Evolutionary conservation across 2,797 vertebrate genomes (phyloP), one percentile per base, ranked within the genome.

Genomic region (Coccyzus lansbergi): DNA sequence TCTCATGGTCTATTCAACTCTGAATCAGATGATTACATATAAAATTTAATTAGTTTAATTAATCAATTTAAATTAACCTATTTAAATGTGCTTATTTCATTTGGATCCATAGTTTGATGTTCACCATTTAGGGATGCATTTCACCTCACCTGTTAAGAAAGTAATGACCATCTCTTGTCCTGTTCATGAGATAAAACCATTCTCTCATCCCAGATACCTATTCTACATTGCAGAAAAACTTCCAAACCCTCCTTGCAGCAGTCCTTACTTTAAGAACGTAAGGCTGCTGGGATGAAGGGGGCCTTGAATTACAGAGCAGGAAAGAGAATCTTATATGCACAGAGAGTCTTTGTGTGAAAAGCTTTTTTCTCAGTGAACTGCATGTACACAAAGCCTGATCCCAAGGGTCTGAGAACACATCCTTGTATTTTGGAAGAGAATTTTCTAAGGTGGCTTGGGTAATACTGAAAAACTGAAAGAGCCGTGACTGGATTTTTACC

Each of bases 151-250:
- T 10, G 56, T 53, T 42, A 38, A 69, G 31, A 2, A 38, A 79
- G 33, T 28, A 1, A 2, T 15, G 16, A 53, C 10, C 10, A 48
- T 42, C 12, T 68, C 12, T 48, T 22, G 17, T 12, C 29, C 46
- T 4, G 0, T 29, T 62, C 4, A 1, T 34, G 55, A 68, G n/a
- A 68, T 8, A n/a, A 7, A 71, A 17, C 5, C 4, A 6, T 58
- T 60, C 12, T 51, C 19, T 29, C 18, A 14, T 4, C 9, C 29
- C 18, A 71, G 46, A 44, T 19, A 36, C 3, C 4, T 64, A 15
- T 44, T 63, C 7, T 26, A 68, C 7, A 20, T 9, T 18, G 33
- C 16, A 14, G 28, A 74, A 17, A 74, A 33, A 33, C 9, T 86
- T 79, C 40, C 36, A 87, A 25, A 2, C 2, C 28, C 33, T 46